A percentile compares a stretch with the other conserved stretches of the same genome.
Conservation (phyloP, 2,888 invertebrate species). For the Hypena proboscidalis region DNA sequence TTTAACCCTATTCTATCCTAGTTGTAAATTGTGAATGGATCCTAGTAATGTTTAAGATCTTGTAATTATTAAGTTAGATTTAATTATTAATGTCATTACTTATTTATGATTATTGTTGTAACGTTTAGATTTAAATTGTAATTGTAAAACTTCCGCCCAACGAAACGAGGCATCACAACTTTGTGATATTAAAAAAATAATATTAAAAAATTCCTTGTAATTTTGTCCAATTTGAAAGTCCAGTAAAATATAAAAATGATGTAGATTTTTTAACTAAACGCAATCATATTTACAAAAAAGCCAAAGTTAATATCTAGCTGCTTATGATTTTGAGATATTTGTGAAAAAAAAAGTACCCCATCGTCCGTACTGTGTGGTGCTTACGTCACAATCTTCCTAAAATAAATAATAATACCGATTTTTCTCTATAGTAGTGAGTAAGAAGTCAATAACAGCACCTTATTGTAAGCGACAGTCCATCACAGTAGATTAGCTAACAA, state of each 20-base stretch:
- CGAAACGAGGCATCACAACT: slow-evolving; percentile 58
- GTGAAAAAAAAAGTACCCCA: slow-evolving; percentile 30
- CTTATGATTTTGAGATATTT: slow-evolving; percentile 40
- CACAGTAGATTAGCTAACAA: slow-evolving; percentile 61
- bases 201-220: slow-evolving; percentile 35
- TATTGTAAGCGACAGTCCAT: slow-evolving; percentile 60
- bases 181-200: slow-evolving; percentile 35
- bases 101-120: slow-evolving; percentile 55
- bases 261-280: slow-evolving; percentile 52
- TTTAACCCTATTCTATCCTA: slow-evolving; percentile 47
- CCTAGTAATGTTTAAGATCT: slow-evolving; percentile 75
- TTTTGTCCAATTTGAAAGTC: slow-evolving; percentile 54
- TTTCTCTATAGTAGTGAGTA: slow-evolving; percentile 43
- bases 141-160: slow-evolving; percentile 53
- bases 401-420: slow-evolving; percentile 29
- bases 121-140: slow-evolving; percentile 38
- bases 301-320: slow-evolving; percentile 60
- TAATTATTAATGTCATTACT: slow-evolving; percentile 51
- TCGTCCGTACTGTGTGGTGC: slow-evolving; percentile 57
- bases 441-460: slow-evolving; percentile 57
- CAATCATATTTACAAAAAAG: slow-evolving; percentile 50
- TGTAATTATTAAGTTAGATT: slow-evolving; percentile 57
- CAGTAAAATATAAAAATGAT: slow-evolving; percentile 48
- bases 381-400: slow-evolving; percentile 54
- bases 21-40: slow-evolving; percentile 76